Base-by-base conservation (phyloP, 1,140 invertebrate genomes). In the Philopotamus ludificatus region DNA sequence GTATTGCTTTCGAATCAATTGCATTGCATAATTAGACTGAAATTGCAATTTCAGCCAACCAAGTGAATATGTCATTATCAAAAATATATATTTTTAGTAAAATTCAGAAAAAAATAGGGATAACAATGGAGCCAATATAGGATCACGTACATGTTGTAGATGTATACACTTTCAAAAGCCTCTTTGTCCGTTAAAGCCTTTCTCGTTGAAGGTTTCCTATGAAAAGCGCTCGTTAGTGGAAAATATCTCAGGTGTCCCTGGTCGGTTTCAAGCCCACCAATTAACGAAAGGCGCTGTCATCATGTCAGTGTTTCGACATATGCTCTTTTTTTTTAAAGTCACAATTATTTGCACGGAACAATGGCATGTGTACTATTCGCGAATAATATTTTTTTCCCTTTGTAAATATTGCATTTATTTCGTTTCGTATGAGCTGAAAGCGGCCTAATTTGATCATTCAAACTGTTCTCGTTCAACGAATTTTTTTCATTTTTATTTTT, bases 121-220 rank as follows among this genome's bases (percentile, higher is more conserved):
- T n/a, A n/a, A n/a, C n/a, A n/a, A n/a, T n/a, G n/a, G n/a, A n/a
- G n/a, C n/a, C n/a, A n/a, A n/a, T n/a, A n/a, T n/a, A n/a, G n/a
- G n/a, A 12, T 34, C 28, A 34, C 4, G 28, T 34, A 9, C 15
- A 12, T 47, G 4, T 20, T 7, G 4, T 20, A 9, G 7, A 7
- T 16, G 10, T 16, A 20, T 16, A 47, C 18, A 47, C 18, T 47
- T 47, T 47, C 3, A 16, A 4, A 47, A 16, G 10, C 8, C 18
- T 16, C 44, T 47, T 47, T 47, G 44, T 47, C 4, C 15, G 44
- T 20, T 7, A 16, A 12, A 21, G 57, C 57, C 47, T 60, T 47
- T 47, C n/a, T 16, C 18, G 4, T 16, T 16, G 15, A 12, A 34
- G 10, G 4, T 47, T 47, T 47, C 18, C 18, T 7, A 47, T 20